Conservation (phyloP, 2,797 vertebrate genomes). For the Falco columbarius region DNA sequence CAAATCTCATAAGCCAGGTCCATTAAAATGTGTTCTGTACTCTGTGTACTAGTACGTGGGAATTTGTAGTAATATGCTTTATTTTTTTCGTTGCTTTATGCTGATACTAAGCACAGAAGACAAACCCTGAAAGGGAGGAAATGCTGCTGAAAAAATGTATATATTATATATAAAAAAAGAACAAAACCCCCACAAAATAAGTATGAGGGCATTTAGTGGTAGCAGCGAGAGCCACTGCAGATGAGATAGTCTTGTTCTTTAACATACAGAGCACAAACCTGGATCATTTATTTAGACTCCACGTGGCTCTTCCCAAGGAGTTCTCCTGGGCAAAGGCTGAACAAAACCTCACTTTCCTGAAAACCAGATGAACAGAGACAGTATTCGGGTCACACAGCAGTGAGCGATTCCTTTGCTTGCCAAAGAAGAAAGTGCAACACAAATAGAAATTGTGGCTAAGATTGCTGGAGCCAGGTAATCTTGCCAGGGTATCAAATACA, state of each 20-base stretch:
- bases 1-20: background rate
- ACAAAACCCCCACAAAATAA: background rate
- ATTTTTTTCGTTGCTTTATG: background rate
- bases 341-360: background rate
- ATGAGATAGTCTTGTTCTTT: background rate
- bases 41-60: background rate
- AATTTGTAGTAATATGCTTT: background rate
- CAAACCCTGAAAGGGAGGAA: background rate
- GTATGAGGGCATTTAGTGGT: fast-evolving
- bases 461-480: background rate
- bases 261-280: background rate
- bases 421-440: background rate
- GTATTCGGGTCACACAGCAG: background rate
- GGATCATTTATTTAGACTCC: background rate
- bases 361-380: background rate
- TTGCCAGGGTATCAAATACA: background rate
- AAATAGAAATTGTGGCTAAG: background rate
- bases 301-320: background rate
- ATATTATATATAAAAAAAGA: background rate
- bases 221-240: background rate
- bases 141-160: background rate
- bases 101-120: background rate
- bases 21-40: background rate
- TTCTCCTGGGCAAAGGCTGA: background rate
- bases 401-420: background rate